Evolutionary conservation across 2,888 invertebrate genomes (phyloP).

Genomic region (Taphrorychus bicolor): DNA sequence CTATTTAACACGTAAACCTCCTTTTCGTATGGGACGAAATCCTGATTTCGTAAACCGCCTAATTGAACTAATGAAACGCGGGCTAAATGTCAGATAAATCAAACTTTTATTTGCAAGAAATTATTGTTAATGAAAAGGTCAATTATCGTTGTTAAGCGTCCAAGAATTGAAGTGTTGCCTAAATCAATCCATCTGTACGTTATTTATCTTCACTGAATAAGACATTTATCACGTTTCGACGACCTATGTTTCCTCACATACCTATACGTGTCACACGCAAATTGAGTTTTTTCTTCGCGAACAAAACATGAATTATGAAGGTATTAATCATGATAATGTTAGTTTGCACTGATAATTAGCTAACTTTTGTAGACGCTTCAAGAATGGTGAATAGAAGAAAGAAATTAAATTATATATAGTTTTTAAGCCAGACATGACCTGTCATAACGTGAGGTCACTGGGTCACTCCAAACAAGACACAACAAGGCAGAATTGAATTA

Average conservation of each 20-base stretch:
- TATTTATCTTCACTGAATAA: constrained; percentile 22
- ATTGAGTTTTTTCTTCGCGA: constrained; percentile 4
- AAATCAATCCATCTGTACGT: constrained; percentile 20
- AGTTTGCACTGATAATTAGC: too few species aligned
- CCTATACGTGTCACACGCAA: neutral
- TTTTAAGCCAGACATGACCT: too few species aligned
- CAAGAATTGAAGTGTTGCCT: constrained; percentile 17
- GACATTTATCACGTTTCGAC: constrained; percentile 11
- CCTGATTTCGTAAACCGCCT: constrained; percentile 13
- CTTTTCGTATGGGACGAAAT: neutral
- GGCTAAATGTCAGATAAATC: constrained; percentile 31
- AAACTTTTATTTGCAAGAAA: constrained; percentile 24
- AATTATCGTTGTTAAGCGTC: constrained; percentile 23
- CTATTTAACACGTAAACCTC: neutral
- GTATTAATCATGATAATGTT: too few species aligned
- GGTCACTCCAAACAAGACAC: too few species aligned
- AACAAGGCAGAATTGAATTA: too few species aligned
- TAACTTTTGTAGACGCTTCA: too few species aligned
- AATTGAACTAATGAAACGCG: constrained; percentile 18
- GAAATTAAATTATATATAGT: too few species aligned
- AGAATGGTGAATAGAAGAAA: too few species aligned
- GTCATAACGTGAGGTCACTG: too few species aligned
- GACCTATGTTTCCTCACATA: neutral
- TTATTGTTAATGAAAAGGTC: constrained; percentile 34
- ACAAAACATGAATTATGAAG: too few species aligned